Evolutionary conservation across 2,888 invertebrate species (phyloP), one percentile per base, ranked within the genome.

Genomic region (Miltochrista miniata): DNA sequence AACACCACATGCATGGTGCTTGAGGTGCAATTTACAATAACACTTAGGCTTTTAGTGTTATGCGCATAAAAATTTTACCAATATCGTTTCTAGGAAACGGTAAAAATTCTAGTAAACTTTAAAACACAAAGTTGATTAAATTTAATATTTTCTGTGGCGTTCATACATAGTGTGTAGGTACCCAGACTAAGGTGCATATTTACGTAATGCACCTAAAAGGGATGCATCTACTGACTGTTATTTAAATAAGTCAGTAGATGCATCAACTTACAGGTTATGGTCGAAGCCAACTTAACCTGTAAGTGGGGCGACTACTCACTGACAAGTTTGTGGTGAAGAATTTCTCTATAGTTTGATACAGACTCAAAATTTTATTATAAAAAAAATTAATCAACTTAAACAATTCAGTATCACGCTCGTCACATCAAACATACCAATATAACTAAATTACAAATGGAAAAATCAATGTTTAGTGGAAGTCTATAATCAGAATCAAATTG

Each of bases 401-500:
- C 49, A 47, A 45, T 35, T 13, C 7, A 24, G 8, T 9, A 7
- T n/a, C 11, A 35, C 12, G 7, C 24, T 30, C 12, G 11, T 13
- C 11, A 12, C 3, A 33, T 24, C 12, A 29, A 40, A 40, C 14
- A 45, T 37, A 11, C 34, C 36, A 11, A 47, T 59, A 52, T 62
- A 65, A 64, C 57, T 54, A 63, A 70, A 70, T 71, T 63, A 63
- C 60, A 57, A 64, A 67, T 64, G 61, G 61, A 71, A 68, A 68
- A 80, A 82, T 76, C 74, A 74, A 77, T 75, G 70, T 74, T 71
- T 60, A 70, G 64, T 63, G 58, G 56, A 53, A 65, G 78, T 79
- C 79, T 85, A 84, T 86, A 86, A 87, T 87, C 84, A 87, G 80
- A 82, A 86, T 81, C 76, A 84, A 86, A 88, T 83, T 84, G 88